Base-by-base conservation (phyloP, 2,797 vertebrate species). In the Tamandua tetradactyla region DNA sequence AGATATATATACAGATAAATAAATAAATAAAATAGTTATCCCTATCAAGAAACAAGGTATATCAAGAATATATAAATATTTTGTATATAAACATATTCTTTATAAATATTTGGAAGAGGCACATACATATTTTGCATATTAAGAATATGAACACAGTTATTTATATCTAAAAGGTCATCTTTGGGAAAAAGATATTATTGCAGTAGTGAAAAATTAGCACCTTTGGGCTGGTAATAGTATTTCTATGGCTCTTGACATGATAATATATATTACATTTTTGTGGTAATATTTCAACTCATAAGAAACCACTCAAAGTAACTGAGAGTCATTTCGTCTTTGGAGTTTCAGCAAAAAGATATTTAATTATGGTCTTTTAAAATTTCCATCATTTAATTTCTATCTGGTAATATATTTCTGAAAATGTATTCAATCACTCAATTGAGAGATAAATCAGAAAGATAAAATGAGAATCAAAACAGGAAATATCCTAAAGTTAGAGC, bases 341-440 rank as follows among this genome's bases (percentile, higher is more conserved):
- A 91, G 37, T 14, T 82, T 96, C 14, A 59, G 35, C 47, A 78
- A 93, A 88, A 52, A 59, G n/a, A 55, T 20, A 81, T 82, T 81
- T 93, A 88, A 93, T 93, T 91, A 88, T 79, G 30, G 17, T 27
- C 79, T 83, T 20, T 74, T 93, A 80, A 81, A 92, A 94, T 78
- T 90, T 80, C 61, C 42, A 49, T 85, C 85, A 94, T 18, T 82
- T 37, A 27, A 84, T 79, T 91, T 82, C n/a, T 13, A 61, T 37
- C 57, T 57, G 5, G 86, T 30, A 74, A 62, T 42, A 89, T 7
- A n/a, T n/a, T n/a, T n/a, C n/a, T n/a, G n/a, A n/a, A n/a, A n/a
- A n/a, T n/a, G n/a, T n/a, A n/a, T n/a, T n/a, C n/a, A 4, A 79
- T 32, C 68, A 18, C 22, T 78, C 44, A 30, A 86, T 14, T 93